Conservation (phyloP, 2,113 vertebrate genomes). For the Antidorcas marsupialis region DNA sequence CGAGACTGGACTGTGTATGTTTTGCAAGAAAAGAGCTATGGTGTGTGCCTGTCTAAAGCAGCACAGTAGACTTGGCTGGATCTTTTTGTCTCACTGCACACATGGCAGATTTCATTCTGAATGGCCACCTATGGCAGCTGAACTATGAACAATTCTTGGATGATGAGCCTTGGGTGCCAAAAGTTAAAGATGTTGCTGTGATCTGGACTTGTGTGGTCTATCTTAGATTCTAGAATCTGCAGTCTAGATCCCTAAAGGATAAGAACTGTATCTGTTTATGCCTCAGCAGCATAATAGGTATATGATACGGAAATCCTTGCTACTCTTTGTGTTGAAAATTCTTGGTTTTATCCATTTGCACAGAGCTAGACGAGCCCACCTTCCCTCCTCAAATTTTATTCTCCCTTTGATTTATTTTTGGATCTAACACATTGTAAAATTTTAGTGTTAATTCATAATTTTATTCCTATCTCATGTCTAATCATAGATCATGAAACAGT, state of each 20-base stretch:
- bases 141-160: background rate
- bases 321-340: background rate
- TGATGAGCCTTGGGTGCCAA: background rate
- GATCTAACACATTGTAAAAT: background rate
- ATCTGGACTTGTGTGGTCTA: background rate
- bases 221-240: background rate
- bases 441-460: background rate
- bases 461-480: background rate
- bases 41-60: background rate
- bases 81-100: background rate
- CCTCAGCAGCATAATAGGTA: background rate
- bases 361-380: background rate
- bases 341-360: background rate
- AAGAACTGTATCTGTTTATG: background rate
- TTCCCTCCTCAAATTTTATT: background rate
- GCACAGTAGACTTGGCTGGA: background rate
- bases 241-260: background rate
- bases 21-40: background rate
- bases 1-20: background rate
- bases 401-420: slow-evolving; percentile 5
- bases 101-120: background rate
- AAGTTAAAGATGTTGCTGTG: background rate
- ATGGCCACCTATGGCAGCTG: background rate
- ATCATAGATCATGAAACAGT: background rate
- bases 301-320: background rate